Base-by-base conservation (phyloP, 2,888 invertebrate genomes). In the Lathronympha strigana region DNA sequence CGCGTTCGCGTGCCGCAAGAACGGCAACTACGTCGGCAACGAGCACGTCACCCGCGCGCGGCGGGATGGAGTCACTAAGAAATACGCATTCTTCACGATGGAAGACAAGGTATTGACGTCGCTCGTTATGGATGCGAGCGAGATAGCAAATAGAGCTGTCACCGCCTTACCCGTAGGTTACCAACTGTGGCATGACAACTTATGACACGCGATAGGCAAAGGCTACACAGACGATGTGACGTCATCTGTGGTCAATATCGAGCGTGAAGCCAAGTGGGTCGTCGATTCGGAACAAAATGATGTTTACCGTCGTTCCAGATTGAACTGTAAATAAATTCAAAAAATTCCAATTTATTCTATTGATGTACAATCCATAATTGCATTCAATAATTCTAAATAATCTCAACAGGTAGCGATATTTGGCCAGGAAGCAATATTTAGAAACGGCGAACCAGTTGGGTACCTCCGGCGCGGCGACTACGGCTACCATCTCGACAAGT, bases 341-440 rank as follows among this genome's bases (percentile, higher is more conserved):
- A n/a, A n/a, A 5, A 13, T 33, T 33, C 11, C 2, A 4, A 33
- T 13, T 33, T 13, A 13, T 13, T 11, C 13, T 33, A 11, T 33
- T 1, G 13, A 13, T 28, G 28, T 6, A 13, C 13, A 13, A 13
- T 8, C 3, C 13, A 4, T 28, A 28, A 28, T 28, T 28, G 28
- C 28, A 28, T 6, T 28, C 28, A 4, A 36, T 19, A 51, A 17
- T 19, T 51, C 11, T 1, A 17, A n/a, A 51, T 51, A 13, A 49
- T 25, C 13, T 33, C 71, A 74, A 5, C 84, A 94, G 86, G 88
- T 95, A 13, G 95, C 97, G n/a, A 79, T 98, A 45, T 96, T 96
- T 92, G 98, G 98, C 0, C 91, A 96, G 73, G 98, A 98, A 92
- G 95, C 96, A 0, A 95, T 98, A 76, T 97, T 95, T 88, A 93